Conservation (phyloP, 2,113 vertebrate genomes). For the Hippocampus comes region DNA sequence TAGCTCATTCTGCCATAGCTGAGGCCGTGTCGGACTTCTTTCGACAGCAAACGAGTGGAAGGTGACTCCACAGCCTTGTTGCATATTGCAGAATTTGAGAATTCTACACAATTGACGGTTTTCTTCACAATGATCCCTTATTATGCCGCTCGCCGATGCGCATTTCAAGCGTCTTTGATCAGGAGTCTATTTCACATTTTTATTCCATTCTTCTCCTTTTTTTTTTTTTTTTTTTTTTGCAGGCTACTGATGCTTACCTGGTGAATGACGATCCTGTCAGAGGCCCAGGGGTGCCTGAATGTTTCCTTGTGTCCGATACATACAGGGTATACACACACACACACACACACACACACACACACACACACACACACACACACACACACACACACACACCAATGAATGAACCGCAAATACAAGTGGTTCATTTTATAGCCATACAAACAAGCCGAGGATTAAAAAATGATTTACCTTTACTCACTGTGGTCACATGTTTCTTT, state of each 20-base stretch:
- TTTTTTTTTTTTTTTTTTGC: constrained; percentile 37
- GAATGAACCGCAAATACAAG: background rate
- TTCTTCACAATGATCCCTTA: background rate
- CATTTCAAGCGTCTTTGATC: background rate
- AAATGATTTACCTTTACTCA: constrained; percentile 19
- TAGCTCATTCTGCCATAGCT: background rate
- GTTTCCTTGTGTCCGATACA: constrained; percentile 78
- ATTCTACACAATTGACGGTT: no score
- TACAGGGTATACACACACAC: constrained; percentile 71
- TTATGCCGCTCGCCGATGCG: background rate
- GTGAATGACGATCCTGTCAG: constrained; percentile 75
- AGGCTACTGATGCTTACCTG: constrained; percentile 79
- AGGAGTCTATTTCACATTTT: background rate
- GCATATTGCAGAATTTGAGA: no score
- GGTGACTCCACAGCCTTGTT: background rate
- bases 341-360: constrained; percentile 20
- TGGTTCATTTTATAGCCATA: constrained; percentile 32
- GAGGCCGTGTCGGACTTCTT: background rate
- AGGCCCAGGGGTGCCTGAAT: constrained; percentile 77
- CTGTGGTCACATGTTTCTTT: constrained; percentile 1
- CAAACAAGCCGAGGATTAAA: constrained; percentile 21
- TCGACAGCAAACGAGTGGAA: background rate
- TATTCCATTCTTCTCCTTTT: background rate
- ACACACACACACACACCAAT: background rate
- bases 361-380: constrained; percentile 20